Evolutionary conservation across 2,888 invertebrate species (phyloP).

Genomic region (Agriopis leucophaearia): DNA sequence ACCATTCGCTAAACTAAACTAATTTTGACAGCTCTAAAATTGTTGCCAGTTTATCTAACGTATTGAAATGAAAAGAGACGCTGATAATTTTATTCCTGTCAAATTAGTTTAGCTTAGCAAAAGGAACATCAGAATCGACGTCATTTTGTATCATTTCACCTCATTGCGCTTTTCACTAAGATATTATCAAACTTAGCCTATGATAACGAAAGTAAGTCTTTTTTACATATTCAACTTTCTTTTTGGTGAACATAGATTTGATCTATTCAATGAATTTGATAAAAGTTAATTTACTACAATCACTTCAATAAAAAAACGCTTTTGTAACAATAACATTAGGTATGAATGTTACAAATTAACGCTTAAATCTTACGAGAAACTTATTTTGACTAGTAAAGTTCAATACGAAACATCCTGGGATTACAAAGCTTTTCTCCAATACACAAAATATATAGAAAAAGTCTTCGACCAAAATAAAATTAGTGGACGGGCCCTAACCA

Average conservation of each 20-base stretch:
- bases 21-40: no score
- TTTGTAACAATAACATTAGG: not conserved
- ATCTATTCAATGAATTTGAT: not conserved
- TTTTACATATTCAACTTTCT: not conserved
- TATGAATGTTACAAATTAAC: conserved; percentile 11
- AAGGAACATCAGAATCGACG: no score
- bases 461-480: no score
- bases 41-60: no score
- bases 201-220: not conserved
- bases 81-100: no score
- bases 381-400: conserved; percentile 26
- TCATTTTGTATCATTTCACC: not conserved
- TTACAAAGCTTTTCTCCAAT: conserved; percentile 4
- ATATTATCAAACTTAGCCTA: not conserved
- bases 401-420: conserved; percentile 11
- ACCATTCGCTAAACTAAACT: no score
- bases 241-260: conserved; percentile 9
- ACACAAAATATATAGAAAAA: not conserved
- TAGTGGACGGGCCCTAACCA: no score
- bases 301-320: not conserved
- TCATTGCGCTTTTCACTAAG: conserved; percentile 6
- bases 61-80: no score
- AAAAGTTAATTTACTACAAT: not conserved
- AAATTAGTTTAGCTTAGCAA: no score
- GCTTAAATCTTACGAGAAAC: conserved; percentile 28